Evolutionary conservation across 2,888 invertebrate species (phyloP).

Genomic region (Yponomeuta cagnagella): DNA sequence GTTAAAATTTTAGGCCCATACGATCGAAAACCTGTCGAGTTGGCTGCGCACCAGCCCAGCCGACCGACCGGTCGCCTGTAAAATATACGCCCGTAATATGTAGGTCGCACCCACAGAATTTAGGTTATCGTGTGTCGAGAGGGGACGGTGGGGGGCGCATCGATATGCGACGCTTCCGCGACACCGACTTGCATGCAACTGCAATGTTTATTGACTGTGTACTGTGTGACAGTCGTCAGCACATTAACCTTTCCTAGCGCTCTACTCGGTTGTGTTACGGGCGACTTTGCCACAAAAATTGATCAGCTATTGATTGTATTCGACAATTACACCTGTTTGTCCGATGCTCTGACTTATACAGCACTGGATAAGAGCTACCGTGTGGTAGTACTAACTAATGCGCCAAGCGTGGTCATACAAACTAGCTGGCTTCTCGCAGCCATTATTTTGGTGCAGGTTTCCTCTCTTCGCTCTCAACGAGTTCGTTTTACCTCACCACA

Average conservation of each 20-base stretch:
- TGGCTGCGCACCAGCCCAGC: conserved; percentile 38
- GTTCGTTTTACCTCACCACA: no score
- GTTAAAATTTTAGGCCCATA: no score
- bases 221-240: not conserved
- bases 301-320: not conserved
- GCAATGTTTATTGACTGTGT: not conserved
- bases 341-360: not conserved
- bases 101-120: conserved; percentile 68
- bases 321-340: not conserved
- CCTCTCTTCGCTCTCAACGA: no score
- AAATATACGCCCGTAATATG: conserved; percentile 57
- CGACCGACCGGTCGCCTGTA: conserved; percentile 45
- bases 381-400: not conserved
- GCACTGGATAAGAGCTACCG: not conserved
- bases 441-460: no score
- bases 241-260: not conserved
- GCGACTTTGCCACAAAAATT: no score
- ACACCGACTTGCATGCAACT: conserved; percentile 2
- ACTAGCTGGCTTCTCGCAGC: no score
- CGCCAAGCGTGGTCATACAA: no score
- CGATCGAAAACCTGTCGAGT: conserved; percentile 25
- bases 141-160: conserved; percentile 47
- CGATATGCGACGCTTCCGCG: conserved; percentile 67
- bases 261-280: no score
- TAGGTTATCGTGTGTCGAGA: conserved; percentile 63